Evolutionary conservation across 1,140 invertebrate species (phyloP).

Genomic region (Macrotrachela quadricornifera): DNA sequence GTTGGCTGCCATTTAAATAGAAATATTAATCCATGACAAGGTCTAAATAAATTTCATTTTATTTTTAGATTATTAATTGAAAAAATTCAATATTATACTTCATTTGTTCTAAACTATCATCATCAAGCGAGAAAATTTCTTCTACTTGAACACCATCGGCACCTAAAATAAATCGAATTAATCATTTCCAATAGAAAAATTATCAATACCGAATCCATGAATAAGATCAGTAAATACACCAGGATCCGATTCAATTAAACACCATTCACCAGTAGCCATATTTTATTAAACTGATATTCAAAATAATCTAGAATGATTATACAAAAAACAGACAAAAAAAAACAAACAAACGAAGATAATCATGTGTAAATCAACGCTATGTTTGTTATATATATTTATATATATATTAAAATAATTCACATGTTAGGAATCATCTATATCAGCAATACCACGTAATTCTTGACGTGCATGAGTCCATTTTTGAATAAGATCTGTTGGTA

Average conservation of each 20-base stretch:
- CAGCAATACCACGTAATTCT: too few species aligned
- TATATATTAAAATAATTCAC: too few species aligned
- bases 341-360: too few species aligned
- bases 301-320: not conserved
- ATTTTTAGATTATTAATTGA: too few species aligned
- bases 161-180: constrained; percentile 28
- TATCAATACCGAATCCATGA: constrained; percentile 60
- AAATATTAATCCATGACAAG: constrained; percentile 91
- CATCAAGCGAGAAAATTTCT: constrained; percentile 84
- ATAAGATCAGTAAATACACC: constrained; percentile 95
- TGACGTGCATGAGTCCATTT: too few species aligned
- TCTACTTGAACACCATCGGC: constrained; percentile 78
- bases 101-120: constrained; percentile 16
- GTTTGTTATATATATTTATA: too few species aligned
- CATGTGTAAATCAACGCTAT: too few species aligned
- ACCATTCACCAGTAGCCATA: constrained; percentile 59
- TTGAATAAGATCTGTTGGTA: too few species aligned
- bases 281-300: not conserved
- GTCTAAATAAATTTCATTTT: constrained; percentile 37
- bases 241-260: constrained; percentile 95
- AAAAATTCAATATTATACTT: too few species aligned
- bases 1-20: constrained; percentile 65
- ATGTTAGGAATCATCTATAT: too few species aligned
- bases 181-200: not conserved
- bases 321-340: too few species aligned